Conservation (phyloP, 1,140 invertebrate species). For the Paraescarpia echinospica region DNA sequence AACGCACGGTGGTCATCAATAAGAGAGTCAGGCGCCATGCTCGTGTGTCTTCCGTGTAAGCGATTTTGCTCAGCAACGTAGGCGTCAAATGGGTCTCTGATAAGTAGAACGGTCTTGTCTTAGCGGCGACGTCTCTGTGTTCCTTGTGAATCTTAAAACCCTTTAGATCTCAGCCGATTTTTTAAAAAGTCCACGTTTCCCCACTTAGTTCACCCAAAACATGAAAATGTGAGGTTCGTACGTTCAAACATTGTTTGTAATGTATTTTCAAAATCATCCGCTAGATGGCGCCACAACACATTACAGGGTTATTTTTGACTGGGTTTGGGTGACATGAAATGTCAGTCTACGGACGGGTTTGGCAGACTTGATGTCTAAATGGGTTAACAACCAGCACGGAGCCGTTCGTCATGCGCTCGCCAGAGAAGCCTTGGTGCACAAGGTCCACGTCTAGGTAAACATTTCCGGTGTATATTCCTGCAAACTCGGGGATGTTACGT, state of each 20-base stretch:
- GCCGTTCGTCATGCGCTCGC: conserved; percentile 73
- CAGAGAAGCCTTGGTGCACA: conserved; percentile 77
- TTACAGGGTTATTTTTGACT: no score
- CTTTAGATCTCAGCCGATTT: no score
- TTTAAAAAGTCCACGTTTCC: no score
- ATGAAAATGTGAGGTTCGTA: no score
- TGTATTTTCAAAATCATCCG: no score
- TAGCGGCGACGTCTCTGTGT: background rate
- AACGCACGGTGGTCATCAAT: background rate
- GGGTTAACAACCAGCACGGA: conserved; percentile 75
- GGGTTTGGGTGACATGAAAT: no score
- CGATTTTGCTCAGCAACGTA: background rate
- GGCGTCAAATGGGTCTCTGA: background rate
- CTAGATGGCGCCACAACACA: no score
- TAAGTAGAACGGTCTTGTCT: background rate
- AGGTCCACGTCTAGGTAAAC: conserved; percentile 69
- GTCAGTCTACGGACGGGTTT: no score
- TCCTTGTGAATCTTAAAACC: conserved; percentile 64
- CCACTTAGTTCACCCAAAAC: no score
- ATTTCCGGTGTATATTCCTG: conserved; percentile 35
- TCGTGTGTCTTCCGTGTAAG: background rate
- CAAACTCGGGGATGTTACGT: background rate
- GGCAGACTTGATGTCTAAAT: no score
- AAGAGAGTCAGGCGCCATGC: background rate
- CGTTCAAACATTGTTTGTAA: no score